Conservation (phyloP, 2,888 invertebrate species). For the Phytoseiulus persimilis region DNA sequence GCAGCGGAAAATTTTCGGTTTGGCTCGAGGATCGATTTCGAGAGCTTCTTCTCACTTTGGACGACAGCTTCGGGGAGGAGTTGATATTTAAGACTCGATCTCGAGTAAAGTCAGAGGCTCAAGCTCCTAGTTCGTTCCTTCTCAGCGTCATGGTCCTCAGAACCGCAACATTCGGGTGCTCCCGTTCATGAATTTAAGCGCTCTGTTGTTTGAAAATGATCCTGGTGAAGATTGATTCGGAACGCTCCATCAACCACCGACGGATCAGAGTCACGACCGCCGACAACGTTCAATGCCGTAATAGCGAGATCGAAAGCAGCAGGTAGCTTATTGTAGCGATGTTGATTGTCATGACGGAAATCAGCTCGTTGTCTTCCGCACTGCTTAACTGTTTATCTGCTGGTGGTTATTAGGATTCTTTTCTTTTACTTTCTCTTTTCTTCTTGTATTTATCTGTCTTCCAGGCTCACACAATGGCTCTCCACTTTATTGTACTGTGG, state of each 20-base stretch:
- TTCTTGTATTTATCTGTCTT: not conserved
- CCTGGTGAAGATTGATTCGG: too few relatives aligned
- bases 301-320: not conserved
- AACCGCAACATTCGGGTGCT: too few relatives aligned
- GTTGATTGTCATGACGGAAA: not conserved
- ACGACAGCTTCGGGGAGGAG: too few relatives aligned
- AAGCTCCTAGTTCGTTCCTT: too few relatives aligned
- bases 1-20: too few relatives aligned
- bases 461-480: not conserved
- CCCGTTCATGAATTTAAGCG: too few relatives aligned
- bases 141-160: too few relatives aligned
- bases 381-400: not conserved
- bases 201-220: too few relatives aligned
- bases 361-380: not conserved
- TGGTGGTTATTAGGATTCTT: not conserved
- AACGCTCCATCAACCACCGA: not conserved
- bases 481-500: not conserved
- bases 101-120: too few relatives aligned
- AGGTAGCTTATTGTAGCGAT: not conserved
- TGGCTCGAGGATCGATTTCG: too few relatives aligned
- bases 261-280: not conserved
- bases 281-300: not conserved
- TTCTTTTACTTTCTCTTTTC: not conserved
- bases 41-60: too few relatives aligned
- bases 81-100: too few relatives aligned